A percentile compares a stretch with the other conserved stretches of the same genome.
Evolutionary conservation across 2,113 vertebrate species (phyloP).

Genomic region (Actinemys pallida): DNA sequence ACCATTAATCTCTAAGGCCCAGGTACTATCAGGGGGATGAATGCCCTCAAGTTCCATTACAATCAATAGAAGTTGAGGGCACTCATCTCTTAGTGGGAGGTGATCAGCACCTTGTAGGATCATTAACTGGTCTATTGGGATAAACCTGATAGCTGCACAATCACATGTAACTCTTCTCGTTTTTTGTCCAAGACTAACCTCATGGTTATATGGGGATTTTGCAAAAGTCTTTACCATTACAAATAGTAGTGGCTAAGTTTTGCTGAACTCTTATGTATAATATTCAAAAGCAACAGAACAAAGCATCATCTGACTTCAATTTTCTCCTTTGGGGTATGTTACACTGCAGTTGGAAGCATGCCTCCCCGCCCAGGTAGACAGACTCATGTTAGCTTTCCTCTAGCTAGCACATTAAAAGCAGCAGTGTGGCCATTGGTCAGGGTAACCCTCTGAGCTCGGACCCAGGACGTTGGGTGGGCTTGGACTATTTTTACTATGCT

Average conservation of each 20-base stretch:
- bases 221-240: not conserved
- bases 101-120: constrained; percentile 22
- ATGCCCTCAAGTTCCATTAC: not conserved
- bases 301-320: not conserved
- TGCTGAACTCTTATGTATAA: not conserved
- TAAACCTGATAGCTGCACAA: not conserved
- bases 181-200: constrained; percentile 26
- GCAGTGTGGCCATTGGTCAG: not conserved
- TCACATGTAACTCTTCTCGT: not conserved
- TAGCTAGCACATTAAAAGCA: not conserved
- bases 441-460: not conserved
- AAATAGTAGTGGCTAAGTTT: constrained; percentile 11
- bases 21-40: constrained; percentile 20
- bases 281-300: not conserved
- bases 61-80: not conserved
- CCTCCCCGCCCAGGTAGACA: not conserved
- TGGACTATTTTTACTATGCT: not conserved
- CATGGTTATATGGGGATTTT: not conserved
- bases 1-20: constrained; percentile 32
- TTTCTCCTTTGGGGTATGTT: not conserved
- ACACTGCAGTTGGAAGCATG: not conserved
- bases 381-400: not conserved
- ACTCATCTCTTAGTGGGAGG: not conserved
- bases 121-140: constrained; percentile 27
- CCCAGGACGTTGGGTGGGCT: not conserved